These are phyloP conservation scores for Fistularia tabacaria DNA, from an alignment of 2,797 vertebrate species.

Conservation along the genomic window DNA sequence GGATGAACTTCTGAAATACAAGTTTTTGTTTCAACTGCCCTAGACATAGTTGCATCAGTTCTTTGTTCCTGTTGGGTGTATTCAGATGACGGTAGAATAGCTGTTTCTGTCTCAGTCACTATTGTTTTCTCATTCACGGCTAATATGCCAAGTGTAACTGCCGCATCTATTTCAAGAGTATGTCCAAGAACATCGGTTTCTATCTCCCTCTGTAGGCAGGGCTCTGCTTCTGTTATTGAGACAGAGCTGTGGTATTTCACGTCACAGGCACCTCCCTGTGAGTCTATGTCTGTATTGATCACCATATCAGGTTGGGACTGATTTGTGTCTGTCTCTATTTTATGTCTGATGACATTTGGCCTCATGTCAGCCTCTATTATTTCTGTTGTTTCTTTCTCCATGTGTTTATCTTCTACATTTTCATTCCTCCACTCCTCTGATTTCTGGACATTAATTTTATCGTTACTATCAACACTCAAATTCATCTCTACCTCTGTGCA, in stretches of 20 bases:
- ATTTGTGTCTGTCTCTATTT: slow-evolving; percentile 11
- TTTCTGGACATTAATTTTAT: slow-evolving; percentile 21
- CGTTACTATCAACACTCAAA: background rate
- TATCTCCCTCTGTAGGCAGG: slow-evolving; percentile 20
- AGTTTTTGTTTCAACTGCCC: slow-evolving; percentile 1
- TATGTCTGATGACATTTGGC: background rate
- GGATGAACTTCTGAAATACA: background rate
- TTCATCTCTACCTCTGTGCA: background rate
- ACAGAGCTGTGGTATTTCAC: slow-evolving; percentile 19
- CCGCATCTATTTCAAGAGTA: background rate
- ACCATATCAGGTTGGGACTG: slow-evolving; percentile 7
- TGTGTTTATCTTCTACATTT: slow-evolving; percentile 2
- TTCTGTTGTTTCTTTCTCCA: slow-evolving; percentile 2
- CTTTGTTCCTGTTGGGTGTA: slow-evolving; percentile 5
- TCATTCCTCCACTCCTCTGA: slow-evolving; percentile 14
- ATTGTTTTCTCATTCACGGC: no score
- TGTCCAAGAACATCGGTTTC: slow-evolving; percentile 6
- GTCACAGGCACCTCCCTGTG: slow-evolving; percentile 3
- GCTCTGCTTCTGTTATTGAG: slow-evolving; percentile 28
- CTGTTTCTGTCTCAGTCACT: slow-evolving; percentile 6
- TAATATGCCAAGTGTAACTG: background rate
- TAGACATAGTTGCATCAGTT: slow-evolving; percentile 7
- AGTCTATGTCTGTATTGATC: background rate
- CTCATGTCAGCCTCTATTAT: slow-evolving; percentile 1
- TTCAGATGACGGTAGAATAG: slow-evolving; percentile 3